Conservation (phyloP, 2,888 invertebrate genomes). For the Xestobium rufovillosum region DNA sequence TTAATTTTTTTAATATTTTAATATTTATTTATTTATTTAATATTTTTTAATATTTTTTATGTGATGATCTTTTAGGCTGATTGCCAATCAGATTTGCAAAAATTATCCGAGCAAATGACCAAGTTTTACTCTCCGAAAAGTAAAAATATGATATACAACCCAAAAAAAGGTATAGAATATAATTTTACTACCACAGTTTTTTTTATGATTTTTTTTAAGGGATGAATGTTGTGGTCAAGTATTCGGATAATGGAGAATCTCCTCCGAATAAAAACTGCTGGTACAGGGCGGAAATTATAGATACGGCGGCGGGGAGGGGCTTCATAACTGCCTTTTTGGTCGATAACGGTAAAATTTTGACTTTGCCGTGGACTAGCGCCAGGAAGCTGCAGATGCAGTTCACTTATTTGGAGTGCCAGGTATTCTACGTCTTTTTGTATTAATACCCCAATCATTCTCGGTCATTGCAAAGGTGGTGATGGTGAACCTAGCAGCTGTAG, state of each 20-base stretch:
- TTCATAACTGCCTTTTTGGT: conserved; percentile 53
- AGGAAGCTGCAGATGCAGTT: conserved; percentile 43
- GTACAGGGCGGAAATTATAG: conserved; percentile 53
- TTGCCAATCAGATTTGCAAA: no score
- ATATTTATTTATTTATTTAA: no score
- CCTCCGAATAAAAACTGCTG: conserved; percentile 46
- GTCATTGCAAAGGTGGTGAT: conserved; percentile 35
- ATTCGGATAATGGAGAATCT: conserved; percentile 32
- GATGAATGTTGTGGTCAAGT: conserved; percentile 48
- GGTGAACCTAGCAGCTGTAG: conserved; percentile 43
- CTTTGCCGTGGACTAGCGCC: conserved; percentile 47
- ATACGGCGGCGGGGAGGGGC: conserved; percentile 39
- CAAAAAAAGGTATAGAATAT: no score
- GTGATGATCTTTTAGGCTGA: no score
- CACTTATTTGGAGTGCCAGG: conserved; percentile 32
- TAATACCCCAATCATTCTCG: background rate
- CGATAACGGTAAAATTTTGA: conserved; percentile 53
- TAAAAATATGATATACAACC: no score
- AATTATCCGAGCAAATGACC: no score
- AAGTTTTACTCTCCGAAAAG: no score
- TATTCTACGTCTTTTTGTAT: conserved; percentile 42
- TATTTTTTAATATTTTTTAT: no score
- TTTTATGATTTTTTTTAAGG: conserved; percentile 42
- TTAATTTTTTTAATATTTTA: no score
- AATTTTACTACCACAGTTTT: no score